These are phyloP conservation scores for Brachionus plicatilis DNA, from an alignment of 1,140 invertebrate genomes.

Conservation along the genomic window DNA sequence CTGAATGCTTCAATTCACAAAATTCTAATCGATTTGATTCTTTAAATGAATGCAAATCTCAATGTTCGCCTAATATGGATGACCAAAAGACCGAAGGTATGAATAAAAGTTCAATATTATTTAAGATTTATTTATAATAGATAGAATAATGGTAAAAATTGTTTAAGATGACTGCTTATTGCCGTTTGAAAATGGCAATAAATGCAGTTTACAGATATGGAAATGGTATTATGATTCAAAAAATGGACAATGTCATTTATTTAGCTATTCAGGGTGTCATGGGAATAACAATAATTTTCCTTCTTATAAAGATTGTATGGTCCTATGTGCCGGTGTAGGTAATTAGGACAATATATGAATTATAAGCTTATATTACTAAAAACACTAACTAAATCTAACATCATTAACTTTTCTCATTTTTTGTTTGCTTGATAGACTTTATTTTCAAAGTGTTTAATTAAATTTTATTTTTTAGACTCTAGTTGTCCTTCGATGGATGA, in stretches of 20 bases:
- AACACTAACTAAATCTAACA: not conserved
- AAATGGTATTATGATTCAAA: constrained; percentile 45
- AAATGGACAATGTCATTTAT: constrained; percentile 50
- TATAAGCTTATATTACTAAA: not conserved
- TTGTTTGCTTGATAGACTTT: not conserved
- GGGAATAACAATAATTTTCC: constrained; percentile 41
- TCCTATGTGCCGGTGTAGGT: constrained; percentile 2
- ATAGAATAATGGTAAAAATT: not conserved
- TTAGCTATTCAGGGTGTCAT: constrained; percentile 51
- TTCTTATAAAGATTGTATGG: constrained; percentile 13
- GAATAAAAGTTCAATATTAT: not conserved
- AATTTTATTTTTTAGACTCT: not conserved
- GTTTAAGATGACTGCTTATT: constrained; percentile 31
- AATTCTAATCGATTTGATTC: constrained; percentile 3
- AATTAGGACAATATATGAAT: not conserved
- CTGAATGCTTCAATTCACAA: not conserved
- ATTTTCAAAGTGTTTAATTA: not conserved
- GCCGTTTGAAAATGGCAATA: constrained; percentile 30
- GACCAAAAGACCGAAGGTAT: not conserved
- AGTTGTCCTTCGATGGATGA: not conserved
- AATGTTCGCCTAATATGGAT: constrained; percentile 6
- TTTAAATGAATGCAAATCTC: not conserved
- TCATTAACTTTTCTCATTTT: not conserved
- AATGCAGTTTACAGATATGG: constrained; percentile 36
- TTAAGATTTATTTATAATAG: not conserved